phyloP scores from a whole-genome alignment of 2,797 vertebrate genomes.

The Poecilia gillii region DNA sequence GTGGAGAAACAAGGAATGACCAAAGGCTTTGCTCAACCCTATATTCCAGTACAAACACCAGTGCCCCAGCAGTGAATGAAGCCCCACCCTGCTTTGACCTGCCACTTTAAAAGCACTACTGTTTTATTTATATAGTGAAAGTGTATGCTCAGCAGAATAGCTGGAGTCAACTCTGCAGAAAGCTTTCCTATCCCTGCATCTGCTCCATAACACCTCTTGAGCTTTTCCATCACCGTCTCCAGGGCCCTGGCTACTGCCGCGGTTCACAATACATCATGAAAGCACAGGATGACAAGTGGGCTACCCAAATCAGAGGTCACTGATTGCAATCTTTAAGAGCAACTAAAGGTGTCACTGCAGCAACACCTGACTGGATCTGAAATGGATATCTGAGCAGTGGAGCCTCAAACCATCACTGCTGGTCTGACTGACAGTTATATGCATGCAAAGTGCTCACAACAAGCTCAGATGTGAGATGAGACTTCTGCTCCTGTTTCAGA shows the following conservation, averaged over 20 bases:
- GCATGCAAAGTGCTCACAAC: constrained; percentile 33
- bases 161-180: constrained; percentile 39
- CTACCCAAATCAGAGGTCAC: constrained; percentile 78
- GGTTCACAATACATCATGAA: constrained; percentile 63
- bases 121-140: constrained; percentile 71
- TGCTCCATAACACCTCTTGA: constrained; percentile 16
- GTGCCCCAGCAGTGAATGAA: constrained; percentile 25
- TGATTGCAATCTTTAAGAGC: constrained; percentile 79
- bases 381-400: constrained; percentile 65
- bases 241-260: constrained; percentile 26
- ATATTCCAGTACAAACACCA: constrained; percentile 11
- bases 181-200: constrained; percentile 42
- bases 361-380: constrained; percentile 68
- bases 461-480: constrained; percentile 9
- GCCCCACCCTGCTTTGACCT: constrained; percentile 1
- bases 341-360: constrained; percentile 69
- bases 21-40: background rate
- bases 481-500: constrained; percentile 13
- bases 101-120: constrained; percentile 61
- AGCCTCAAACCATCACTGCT: constrained; percentile 30
- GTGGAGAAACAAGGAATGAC: background rate
- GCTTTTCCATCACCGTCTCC: constrained; percentile 57
- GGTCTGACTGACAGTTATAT: constrained; percentile 18
- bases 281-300: constrained; percentile 64
- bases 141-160: constrained; percentile 54